Base-by-base conservation (phyloP, 2,888 invertebrate species). In the Trissolcus japonicus region DNA sequence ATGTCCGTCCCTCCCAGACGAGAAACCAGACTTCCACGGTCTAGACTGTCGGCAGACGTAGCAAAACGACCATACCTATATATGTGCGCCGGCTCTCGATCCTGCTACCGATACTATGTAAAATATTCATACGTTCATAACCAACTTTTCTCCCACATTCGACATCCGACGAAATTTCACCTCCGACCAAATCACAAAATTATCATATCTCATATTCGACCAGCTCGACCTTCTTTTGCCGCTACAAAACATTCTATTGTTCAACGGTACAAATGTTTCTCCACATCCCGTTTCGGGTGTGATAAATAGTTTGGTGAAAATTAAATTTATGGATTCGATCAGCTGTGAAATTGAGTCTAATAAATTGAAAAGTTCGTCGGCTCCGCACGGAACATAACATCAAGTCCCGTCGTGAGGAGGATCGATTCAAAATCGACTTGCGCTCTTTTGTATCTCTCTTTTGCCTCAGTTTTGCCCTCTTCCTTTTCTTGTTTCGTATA, bases 31-130 rank as follows among this genome's bases (percentile, higher is more conserved):
- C 77, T 79, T 79, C 74, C 76, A 81, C 78, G 81, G 86, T 86
- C 86, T 86, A 87, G 86, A 86, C 86, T 83, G 84, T 82, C 81
- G 83, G 85, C 86, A 86, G 85, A 85, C 86, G 83, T 83, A 83
- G 84, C 84, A 86, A 86, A 86, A 86, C 85, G 83, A 86, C 83
- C 83, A 84, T 82, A 80, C 80, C 80, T 72, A 77, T 79, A 77
- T 76, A 69, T 77, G 56, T 62, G 43, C 21, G 69, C 53, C 68
- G 46, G 72, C 71, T 76, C 71, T 53, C 71, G 76, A 76, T 76
- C 51, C 61, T 50, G 61, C 71, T 51, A 71, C 65, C 63, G 76
- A 76, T 51, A 59, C 56, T 66, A 21, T 48, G 57, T 68, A 55
- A 57, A 72, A 65, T 72, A 72, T 72, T 65, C 63, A 76, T 59